Evolutionary conservation across 2,888 invertebrate species (phyloP).

Genomic region (Teleiodes luculella): DNA sequence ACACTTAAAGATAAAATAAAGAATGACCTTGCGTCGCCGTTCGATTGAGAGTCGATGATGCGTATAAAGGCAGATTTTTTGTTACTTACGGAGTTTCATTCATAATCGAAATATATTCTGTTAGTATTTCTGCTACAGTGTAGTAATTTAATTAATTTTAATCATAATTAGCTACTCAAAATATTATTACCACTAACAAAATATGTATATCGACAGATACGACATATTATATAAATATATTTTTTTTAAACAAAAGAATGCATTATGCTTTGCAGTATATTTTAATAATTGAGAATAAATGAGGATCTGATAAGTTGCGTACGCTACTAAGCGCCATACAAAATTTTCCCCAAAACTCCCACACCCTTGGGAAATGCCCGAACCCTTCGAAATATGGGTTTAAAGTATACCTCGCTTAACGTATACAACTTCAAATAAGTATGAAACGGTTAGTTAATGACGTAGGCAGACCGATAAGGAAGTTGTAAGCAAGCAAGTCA

Average conservation of each 20-base stretch:
- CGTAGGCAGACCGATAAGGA: not conserved
- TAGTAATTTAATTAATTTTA: too few species aligned
- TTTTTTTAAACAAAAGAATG: too few species aligned
- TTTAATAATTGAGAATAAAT: not conserved
- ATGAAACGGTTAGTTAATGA: conserved; percentile 28
- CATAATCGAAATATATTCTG: too few species aligned
- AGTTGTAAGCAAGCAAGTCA: not conserved
- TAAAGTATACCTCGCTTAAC: conserved; percentile 48
- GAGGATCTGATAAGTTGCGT: not conserved
- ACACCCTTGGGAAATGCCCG: not conserved
- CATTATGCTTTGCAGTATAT: too few species aligned
- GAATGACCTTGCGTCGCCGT: not conserved
- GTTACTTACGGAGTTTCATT: too few species aligned
- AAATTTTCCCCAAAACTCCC: not conserved
- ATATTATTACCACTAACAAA: too few species aligned
- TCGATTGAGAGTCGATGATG: too few species aligned
- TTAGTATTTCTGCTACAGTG: too few species aligned
- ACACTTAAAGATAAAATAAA: not conserved
- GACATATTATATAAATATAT: too few species aligned
- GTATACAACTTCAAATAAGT: conserved; percentile 50
- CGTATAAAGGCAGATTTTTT: too few species aligned
- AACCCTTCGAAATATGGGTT: conserved; percentile 30
- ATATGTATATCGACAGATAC: too few species aligned
- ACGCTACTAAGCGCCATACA: not conserved
- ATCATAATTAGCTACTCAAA: too few species aligned